These are phyloP conservation scores for Drosophila mojavensis DNA, from an alignment of 1,140 invertebrate genomes.

Conservation along the genomic window DNA sequence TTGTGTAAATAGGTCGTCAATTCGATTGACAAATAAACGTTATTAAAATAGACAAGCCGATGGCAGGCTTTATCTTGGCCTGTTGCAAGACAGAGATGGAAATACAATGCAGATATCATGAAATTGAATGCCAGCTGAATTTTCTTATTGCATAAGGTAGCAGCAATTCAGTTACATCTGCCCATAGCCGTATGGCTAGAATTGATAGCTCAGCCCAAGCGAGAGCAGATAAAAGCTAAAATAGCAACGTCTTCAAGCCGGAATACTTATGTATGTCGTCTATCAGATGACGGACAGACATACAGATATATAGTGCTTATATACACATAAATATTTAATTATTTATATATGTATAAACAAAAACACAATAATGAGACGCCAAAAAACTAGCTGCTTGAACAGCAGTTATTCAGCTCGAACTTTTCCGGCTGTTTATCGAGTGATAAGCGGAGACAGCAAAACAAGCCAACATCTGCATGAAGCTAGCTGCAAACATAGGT, in stretches of 20 bases:
- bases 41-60: not conserved
- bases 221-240: not conserved
- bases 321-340: not conserved
- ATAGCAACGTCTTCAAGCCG: constrained; percentile 5
- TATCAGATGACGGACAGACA: constrained; percentile 11
- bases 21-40: not conserved
- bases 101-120: too few relatives aligned
- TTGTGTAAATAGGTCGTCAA: not conserved
- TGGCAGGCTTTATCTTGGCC: too few relatives aligned
- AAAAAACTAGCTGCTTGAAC: not conserved
- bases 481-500: constrained; percentile 27
- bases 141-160: too few relatives aligned
- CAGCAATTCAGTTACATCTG: too few relatives aligned
- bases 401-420: not conserved
- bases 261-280: not conserved
- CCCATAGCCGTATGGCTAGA: not conserved
- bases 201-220: not conserved
- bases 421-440: constrained; percentile 24
- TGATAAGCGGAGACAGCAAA: constrained; percentile 17
- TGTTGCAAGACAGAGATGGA: too few relatives aligned
- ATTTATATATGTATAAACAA: not conserved
- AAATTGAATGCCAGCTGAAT: too few relatives aligned
- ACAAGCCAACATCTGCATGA: constrained; percentile 14
- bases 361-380: not conserved
- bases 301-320: not conserved